Evolutionary conservation across 1,140 invertebrate species (phyloP).

Genomic region (Euglossa dilemma): DNA sequence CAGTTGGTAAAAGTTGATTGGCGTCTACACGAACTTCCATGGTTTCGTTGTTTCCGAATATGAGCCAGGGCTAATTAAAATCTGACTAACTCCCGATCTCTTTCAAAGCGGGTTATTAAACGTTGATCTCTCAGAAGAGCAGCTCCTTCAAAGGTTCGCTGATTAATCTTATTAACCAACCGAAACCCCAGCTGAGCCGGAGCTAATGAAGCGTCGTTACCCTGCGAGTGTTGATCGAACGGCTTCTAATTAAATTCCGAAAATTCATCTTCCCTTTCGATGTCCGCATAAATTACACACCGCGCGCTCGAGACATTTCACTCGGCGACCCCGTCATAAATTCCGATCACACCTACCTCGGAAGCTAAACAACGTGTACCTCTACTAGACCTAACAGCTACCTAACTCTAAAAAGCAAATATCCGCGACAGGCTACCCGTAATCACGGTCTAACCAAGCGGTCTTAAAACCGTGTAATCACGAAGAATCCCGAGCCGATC

Average conservation of each 20-base stretch:
- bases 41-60: not conserved
- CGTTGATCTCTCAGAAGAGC: constrained; percentile 3
- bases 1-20: not conserved
- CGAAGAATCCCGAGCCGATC: not conserved
- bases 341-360: no score
- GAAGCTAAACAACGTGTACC: no score
- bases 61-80: not conserved
- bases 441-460: not conserved
- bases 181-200: not conserved
- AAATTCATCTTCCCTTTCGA: not conserved
- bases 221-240: not conserved
- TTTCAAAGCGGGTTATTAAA: constrained; percentile 6
- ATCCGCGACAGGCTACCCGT: no score
- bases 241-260: not conserved
- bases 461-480: not conserved
- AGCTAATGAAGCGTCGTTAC: not conserved
- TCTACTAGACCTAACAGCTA: no score
- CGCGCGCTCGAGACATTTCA: no score
- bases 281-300: no score
- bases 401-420: no score
- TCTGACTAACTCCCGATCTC: not conserved
- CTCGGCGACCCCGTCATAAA: no score
- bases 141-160: constrained; percentile 6
- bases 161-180: constrained; percentile 15
- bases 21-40: not conserved